phyloP scores from a whole-genome alignment of 2,888 invertebrate species.

The Drosophila neonasuta region DNA sequence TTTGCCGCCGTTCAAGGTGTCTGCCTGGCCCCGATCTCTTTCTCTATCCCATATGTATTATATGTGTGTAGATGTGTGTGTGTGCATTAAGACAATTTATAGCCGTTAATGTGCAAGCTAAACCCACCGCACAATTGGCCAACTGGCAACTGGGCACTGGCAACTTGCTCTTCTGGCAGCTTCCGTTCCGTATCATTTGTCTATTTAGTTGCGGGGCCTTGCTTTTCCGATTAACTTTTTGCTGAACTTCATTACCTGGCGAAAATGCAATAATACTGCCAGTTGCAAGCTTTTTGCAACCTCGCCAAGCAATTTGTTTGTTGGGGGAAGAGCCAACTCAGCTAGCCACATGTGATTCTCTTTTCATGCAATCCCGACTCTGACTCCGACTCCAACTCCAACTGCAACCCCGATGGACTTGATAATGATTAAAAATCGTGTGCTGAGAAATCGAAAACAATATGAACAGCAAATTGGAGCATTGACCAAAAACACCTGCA shows the following conservation, averaged over 20 bases:
- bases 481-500: constrained; percentile 72
- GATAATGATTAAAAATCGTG: constrained; percentile 74
- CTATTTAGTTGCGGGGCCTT: constrained; percentile 77
- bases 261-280: constrained; percentile 68
- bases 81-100: constrained; percentile 76
- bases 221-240: constrained; percentile 79
- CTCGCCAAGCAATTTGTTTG: constrained; percentile 61
- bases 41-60: constrained; percentile 8
- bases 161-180: constrained; percentile 57
- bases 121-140: constrained; percentile 76
- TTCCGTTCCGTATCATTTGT: constrained; percentile 82
- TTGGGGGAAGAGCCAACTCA: constrained; percentile 52
- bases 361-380: constrained; percentile 9
- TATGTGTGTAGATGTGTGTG: constrained; percentile 11
- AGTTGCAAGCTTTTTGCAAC: constrained; percentile 1
- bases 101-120: constrained; percentile 79
- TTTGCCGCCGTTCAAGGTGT: constrained; percentile 77
- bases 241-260: constrained; percentile 77
- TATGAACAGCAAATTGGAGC: constrained; percentile 72
- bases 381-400: neutral
- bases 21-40: constrained; percentile 49
- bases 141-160: constrained; percentile 32
- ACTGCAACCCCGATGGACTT: constrained; percentile 19
- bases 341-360: constrained; percentile 45
- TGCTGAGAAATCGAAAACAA: constrained; percentile 64